These are phyloP conservation scores for Leptosomus discolor DNA, from an alignment of 2,113 vertebrate genomes.

Conservation along the genomic window DNA sequence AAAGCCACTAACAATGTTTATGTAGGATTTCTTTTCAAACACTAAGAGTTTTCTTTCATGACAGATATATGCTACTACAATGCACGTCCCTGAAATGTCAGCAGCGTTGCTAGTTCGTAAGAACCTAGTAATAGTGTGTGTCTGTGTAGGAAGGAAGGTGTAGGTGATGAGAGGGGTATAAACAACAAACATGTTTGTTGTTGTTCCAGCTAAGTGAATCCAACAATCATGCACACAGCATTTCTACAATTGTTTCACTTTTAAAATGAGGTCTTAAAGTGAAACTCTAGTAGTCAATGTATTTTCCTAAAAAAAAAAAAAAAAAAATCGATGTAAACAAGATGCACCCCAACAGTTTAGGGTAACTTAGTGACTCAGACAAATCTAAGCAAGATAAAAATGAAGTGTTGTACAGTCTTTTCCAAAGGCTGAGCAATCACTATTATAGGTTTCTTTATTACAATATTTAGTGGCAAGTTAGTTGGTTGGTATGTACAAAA, in stretches of 20 bases:
- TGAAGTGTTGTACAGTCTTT: not conserved
- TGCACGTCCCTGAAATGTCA: not conserved
- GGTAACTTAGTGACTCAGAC: not conserved
- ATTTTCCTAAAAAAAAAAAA: not conserved
- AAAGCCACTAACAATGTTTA: not conserved
- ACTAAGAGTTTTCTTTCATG: not conserved
- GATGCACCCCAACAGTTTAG: not conserved
- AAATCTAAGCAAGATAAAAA: not conserved
- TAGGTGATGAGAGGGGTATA: fast-evolving
- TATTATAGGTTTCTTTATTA: not conserved
- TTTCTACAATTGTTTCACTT: not conserved
- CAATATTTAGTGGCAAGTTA: not conserved
- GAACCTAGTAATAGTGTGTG: not conserved
- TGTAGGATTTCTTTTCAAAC: not conserved
- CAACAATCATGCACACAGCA: not conserved
- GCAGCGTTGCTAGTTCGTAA: not conserved
- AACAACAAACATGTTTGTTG: not conserved
- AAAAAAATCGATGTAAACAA: not conserved
- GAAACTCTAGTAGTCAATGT: not conserved
- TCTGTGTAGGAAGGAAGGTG: not conserved
- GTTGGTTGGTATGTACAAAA: not conserved
- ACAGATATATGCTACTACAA: not conserved
- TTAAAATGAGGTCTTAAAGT: not conserved
- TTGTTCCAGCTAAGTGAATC: not conserved
- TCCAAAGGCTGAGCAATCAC: not conserved